A percentile compares a stretch with the other conserved stretches of the same genome.
These are phyloP conservation scores for Pungitius pungitius DNA, from an alignment of 2,113 vertebrate genomes.

Conservation along the genomic window DNA sequence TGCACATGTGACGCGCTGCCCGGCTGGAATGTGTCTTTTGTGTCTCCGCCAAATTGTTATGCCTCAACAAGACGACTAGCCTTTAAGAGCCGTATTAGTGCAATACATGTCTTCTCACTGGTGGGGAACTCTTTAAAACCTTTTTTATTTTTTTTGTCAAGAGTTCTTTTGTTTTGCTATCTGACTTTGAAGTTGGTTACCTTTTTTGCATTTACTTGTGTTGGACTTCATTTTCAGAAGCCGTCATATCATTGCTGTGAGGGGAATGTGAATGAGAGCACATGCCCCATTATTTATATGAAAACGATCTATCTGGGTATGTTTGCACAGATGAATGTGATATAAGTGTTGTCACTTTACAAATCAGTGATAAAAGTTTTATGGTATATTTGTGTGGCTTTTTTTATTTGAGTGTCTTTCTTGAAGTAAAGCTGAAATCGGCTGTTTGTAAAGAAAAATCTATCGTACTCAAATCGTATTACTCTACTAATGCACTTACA, in stretches of 20 bases:
- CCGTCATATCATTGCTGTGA: slow-evolving; percentile 63
- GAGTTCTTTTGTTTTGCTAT: slow-evolving; percentile 16
- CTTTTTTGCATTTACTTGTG: slow-evolving; percentile 38
- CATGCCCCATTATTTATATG: slow-evolving; percentile 64
- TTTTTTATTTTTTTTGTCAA: slow-evolving; percentile 22
- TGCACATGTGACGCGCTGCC: slow-evolving; percentile 39
- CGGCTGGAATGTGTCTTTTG: slow-evolving; percentile 23
- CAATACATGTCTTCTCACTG: slow-evolving; percentile 78
- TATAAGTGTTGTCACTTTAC: slow-evolving; percentile 52
- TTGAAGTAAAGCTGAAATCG: background rate
- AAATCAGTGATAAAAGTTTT: slow-evolving; percentile 67
- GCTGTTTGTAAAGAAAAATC: background rate
- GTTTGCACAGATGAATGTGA: slow-evolving; percentile 67
- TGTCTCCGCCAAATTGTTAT: slow-evolving; percentile 11
- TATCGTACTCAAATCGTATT: background rate
- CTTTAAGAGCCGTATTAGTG: slow-evolving; percentile 57
- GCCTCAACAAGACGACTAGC: slow-evolving; percentile 45
- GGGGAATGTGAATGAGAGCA: slow-evolving; percentile 38
- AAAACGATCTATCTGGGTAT: slow-evolving; percentile 45
- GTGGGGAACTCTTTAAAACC: slow-evolving; percentile 24
- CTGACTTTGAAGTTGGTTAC: slow-evolving; percentile 12
- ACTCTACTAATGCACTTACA: background rate
- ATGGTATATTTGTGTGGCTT: slow-evolving; percentile 22
- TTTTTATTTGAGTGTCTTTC: slow-evolving; percentile 7
- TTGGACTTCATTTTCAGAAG: slow-evolving; percentile 73